These are phyloP conservation scores for Brachyopa scutellaris DNA, from an alignment of 2,888 invertebrate genomes.

Conservation along the genomic window DNA sequence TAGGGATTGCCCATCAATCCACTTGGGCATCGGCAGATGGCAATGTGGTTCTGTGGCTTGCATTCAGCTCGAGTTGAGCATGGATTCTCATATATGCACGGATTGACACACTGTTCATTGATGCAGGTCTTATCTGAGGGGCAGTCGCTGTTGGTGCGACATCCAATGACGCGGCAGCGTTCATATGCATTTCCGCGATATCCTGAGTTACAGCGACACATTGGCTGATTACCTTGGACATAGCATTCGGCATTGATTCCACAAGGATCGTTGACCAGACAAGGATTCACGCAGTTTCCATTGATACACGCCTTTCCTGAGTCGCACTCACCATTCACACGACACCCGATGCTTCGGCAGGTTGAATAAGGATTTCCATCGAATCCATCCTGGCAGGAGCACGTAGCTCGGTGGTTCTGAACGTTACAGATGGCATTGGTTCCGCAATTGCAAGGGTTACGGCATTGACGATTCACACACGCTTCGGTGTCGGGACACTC, in stretches of 20 bases:
- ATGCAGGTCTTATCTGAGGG: constrained; percentile 92
- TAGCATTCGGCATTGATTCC: constrained; percentile 92
- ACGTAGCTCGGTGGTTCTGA: constrained; percentile 92
- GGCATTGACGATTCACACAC: constrained; percentile 92
- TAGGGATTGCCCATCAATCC: constrained; percentile 92
- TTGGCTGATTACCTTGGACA: constrained; percentile 87
- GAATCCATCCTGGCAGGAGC: constrained; percentile 91
- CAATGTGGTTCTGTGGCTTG: constrained; percentile 90
- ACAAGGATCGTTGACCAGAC: constrained; percentile 90
- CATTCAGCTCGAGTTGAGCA: constrained; percentile 92
- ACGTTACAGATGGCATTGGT: constrained; percentile 91
- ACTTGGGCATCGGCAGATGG: constrained; percentile 92
- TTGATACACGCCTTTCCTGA: constrained; percentile 92
- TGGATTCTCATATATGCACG: constrained; percentile 89
- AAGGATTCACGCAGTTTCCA: constrained; percentile 93
- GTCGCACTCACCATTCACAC: constrained; percentile 91
- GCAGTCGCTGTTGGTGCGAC: constrained; percentile 93
- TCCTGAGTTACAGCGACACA: constrained; percentile 91
- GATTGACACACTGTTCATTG: constrained; percentile 92
- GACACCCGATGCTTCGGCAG: constrained; percentile 91
- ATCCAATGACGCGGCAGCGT: constrained; percentile 90
- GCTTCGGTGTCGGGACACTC: constrained; percentile 91
- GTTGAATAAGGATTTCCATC: constrained; percentile 93
- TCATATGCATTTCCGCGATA: constrained; percentile 90
- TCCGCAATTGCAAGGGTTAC: constrained; percentile 94